Evolutionary conservation across 2,888 invertebrate genomes (phyloP).

Genomic region (Melipona bicolor): DNA sequence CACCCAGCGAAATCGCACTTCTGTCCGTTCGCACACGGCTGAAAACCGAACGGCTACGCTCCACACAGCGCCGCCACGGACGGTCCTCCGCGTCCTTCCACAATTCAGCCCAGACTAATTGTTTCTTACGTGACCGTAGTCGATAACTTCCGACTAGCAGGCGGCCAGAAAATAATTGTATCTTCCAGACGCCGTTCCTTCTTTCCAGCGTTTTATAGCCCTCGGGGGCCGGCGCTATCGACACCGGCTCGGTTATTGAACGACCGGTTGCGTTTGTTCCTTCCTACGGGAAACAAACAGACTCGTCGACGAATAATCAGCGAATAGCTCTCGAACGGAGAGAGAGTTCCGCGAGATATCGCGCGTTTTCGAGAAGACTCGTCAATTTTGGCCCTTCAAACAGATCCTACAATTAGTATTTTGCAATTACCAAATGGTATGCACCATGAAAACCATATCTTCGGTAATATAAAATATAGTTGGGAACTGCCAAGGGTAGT

Average conservation of each 20-base stretch:
- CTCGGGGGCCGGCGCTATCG: not conserved
- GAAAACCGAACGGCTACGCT: not conserved
- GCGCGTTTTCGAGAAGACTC: not conserved
- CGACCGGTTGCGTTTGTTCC: conserved; percentile 14
- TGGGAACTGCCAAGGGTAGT: no score
- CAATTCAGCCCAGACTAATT: conserved; percentile 36
- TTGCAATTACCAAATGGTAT: no score
- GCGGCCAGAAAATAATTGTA: conserved; percentile 28
- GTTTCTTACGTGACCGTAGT: conserved; percentile 49
- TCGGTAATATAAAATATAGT: no score
- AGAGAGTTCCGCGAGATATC: no score
- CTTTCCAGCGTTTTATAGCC: conserved; percentile 24
- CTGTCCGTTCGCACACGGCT: not conserved
- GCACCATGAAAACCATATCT: no score
- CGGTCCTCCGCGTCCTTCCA: not conserved
- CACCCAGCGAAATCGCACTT: not conserved
- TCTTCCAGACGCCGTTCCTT: not conserved
- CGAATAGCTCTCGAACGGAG: not conserved
- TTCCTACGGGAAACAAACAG: not conserved
- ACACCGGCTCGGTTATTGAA: conserved; percentile 15
- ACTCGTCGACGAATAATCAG: not conserved
- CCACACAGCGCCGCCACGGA: not conserved
- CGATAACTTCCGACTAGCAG: conserved; percentile 38
- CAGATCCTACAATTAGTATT: no score
- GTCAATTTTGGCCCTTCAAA: not conserved